A percentile compares a stretch with the other conserved stretches of the same genome.
Evolutionary conservation across 23 tunicate species (phyloP).

Genomic region (Aplidium turbinatum): DNA sequence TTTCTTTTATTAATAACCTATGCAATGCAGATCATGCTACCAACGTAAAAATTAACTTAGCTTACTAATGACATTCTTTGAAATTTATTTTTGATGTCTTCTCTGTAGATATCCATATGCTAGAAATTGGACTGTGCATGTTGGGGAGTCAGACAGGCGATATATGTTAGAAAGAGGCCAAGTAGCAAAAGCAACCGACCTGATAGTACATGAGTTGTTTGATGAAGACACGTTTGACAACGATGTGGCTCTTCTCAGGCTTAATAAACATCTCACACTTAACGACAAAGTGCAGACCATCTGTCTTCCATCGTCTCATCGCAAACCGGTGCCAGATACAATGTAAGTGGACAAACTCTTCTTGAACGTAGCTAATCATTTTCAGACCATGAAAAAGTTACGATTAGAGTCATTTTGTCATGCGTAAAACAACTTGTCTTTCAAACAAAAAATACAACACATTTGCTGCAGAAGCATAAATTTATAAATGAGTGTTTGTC

Average conservation of each 20-base stretch:
- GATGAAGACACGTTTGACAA: constrained; percentile 61
- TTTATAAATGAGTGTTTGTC: too few relatives aligned
- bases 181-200: constrained; percentile 32
- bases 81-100: too few relatives aligned
- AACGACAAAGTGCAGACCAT: constrained; percentile 44
- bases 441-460: too few relatives aligned
- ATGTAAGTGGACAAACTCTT: constrained; percentile 13
- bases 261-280: constrained; percentile 31
- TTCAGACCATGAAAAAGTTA: too few relatives aligned
- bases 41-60: too few relatives aligned
- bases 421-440: too few relatives aligned
- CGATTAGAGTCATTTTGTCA: too few relatives aligned
- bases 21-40: too few relatives aligned
- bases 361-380: too few relatives aligned
- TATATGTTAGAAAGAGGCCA: constrained; percentile 32
- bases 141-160: constrained; percentile 38
- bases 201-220: constrained; percentile 42
- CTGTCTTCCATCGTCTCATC: constrained; percentile 50
- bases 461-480: too few relatives aligned
- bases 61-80: too few relatives aligned
- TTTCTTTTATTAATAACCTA: too few relatives aligned
- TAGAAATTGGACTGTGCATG: constrained; percentile 69
- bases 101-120: constrained; percentile 46
- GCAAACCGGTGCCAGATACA: background rate
- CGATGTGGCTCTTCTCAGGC: constrained; percentile 68